A percentile compares a stretch with the other conserved stretches of the same genome.
Conservation (phyloP, 2,113 vertebrate species). For the Eudorcas thomsonii region DNA sequence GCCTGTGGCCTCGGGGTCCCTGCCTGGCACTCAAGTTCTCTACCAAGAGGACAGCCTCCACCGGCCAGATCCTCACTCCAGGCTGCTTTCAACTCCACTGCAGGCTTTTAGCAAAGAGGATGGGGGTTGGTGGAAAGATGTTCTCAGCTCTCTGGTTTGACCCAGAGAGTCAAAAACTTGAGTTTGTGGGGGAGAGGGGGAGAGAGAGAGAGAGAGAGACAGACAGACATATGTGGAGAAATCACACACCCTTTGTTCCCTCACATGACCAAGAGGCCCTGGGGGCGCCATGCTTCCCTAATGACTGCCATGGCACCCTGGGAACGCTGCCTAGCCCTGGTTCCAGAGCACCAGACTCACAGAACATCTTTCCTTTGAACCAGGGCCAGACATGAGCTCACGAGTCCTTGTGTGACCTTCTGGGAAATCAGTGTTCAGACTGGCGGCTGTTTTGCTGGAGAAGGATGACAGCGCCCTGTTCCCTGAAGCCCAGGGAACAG, state of each 20-base stretch:
- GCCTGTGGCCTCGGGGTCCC: background rate
- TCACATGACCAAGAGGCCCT: background rate
- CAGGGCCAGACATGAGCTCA: conserved; percentile 10
- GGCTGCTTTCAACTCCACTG: background rate
- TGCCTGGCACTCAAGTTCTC: background rate
- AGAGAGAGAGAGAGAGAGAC: background rate
- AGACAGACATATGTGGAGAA: background rate
- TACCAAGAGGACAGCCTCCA: background rate
- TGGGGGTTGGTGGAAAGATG: background rate
- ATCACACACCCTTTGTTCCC: background rate
- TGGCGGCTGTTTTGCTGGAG: background rate
- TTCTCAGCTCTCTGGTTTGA: background rate
- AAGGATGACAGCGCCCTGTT: background rate
- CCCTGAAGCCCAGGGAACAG: background rate
- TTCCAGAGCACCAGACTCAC: background rate
- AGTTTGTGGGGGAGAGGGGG: background rate
- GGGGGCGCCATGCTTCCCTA: background rate
- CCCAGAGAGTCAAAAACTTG: too few species aligned
- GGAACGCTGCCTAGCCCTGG: background rate
- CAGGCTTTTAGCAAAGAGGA: background rate
- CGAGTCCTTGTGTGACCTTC: background rate
- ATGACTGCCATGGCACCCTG: background rate
- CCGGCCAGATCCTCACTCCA: fast-evolving
- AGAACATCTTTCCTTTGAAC: background rate
- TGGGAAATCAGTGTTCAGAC: background rate